These are phyloP conservation scores for Panagrolaimus sp. DNA, from an alignment of 1,140 invertebrate species.

Conservation along the genomic window DNA sequence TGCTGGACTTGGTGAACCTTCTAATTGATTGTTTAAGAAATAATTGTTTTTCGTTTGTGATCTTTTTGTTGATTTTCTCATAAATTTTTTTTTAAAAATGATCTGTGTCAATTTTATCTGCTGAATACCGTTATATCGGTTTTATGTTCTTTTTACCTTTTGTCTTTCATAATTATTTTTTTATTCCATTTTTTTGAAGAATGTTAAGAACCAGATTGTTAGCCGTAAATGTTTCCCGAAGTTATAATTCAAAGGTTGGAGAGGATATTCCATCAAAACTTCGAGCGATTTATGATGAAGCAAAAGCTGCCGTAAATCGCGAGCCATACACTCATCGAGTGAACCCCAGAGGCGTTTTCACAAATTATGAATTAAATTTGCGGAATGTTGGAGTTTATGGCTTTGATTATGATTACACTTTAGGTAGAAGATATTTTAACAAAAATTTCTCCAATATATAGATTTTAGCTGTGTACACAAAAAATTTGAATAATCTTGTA, in stretches of 20 bases:
- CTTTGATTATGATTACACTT: slow-evolving; percentile 96
- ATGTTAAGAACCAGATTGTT: background rate
- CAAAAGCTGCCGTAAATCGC: background rate
- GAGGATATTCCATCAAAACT: background rate
- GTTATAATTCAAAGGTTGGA: background rate
- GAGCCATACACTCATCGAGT: slow-evolving; percentile 16
- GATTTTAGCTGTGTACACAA: slow-evolving; percentile 92
- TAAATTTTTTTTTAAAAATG: background rate
- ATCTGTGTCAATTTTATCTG: no score
- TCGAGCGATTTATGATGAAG: background rate
- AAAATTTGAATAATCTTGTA: slow-evolving; percentile 79
- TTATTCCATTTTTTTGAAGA: background rate
- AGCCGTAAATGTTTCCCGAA: background rate
- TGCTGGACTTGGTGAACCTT: slow-evolving; percentile 44
- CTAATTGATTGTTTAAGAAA: slow-evolving; percentile 6
- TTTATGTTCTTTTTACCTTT: no score
- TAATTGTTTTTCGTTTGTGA: background rate
- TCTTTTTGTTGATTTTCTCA: slow-evolving; percentile 14
- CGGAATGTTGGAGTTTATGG: slow-evolving; percentile 88
- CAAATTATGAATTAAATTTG: slow-evolving; percentile 90
- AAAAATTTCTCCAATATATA: no score
- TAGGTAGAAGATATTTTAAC: no score
- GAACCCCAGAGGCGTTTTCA: slow-evolving; percentile 75
- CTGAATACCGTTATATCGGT: no score
- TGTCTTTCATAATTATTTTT: no score